A percentile compares a stretch with the other conserved stretches of the same genome.
Evolutionary conservation across 1,140 invertebrate species (phyloP).

Genomic region (Drosophila ohnishii): DNA sequence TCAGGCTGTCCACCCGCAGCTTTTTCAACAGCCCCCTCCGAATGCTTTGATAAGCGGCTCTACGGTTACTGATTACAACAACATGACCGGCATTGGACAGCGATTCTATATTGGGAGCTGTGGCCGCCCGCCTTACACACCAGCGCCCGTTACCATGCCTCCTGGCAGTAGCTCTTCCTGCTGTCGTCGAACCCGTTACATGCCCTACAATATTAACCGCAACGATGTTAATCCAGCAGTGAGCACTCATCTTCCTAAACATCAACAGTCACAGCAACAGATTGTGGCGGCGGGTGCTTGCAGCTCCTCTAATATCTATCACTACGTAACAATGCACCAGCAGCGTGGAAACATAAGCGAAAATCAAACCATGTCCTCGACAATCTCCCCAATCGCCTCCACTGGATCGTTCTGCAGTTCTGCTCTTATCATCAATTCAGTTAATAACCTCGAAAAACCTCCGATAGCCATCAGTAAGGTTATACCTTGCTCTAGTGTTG

Average conservation of each 20-base stretch:
- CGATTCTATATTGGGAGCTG: not conserved
- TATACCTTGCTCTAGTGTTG: constrained; percentile 1
- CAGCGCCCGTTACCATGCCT: not conserved
- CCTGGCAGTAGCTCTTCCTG: constrained; percentile 2
- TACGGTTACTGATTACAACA: constrained; percentile 2
- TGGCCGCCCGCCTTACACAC: not conserved
- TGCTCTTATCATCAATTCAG: not conserved
- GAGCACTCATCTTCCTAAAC: not conserved
- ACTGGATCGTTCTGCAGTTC: not conserved
- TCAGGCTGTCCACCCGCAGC: not conserved
- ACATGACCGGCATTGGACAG: not conserved
- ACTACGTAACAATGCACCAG: not conserved
- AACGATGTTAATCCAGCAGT: no score
- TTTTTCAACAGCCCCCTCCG: not conserved
- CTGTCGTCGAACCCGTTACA: not conserved
- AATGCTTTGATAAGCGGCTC: not conserved
- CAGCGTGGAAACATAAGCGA: not conserved
- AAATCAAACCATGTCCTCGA: not conserved
- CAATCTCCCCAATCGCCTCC: not conserved
- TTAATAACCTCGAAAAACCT: not conserved
- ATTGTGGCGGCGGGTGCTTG: not conserved
- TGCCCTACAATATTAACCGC: constrained; percentile 1
- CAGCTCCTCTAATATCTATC: not conserved
- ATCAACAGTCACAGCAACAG: not conserved
- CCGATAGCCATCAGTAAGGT: not conserved